Percentiles rank a stretch among this genome's conserved stretches.
phyloP scores from a whole-genome alignment of 1,140 invertebrate species.

The Solenopsis invicta region DNA sequence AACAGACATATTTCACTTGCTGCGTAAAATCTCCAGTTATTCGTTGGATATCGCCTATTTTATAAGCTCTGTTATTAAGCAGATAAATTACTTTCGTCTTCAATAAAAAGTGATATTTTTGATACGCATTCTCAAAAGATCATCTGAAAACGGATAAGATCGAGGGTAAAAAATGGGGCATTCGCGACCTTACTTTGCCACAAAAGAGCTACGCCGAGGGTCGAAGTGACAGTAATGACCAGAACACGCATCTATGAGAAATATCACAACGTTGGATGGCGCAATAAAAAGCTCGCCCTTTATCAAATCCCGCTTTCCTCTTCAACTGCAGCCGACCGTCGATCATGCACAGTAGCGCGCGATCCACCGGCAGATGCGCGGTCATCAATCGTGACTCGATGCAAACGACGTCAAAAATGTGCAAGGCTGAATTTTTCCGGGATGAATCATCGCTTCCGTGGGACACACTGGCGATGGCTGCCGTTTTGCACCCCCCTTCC shows the following conservation, averaged over 20 bases:
- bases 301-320: conserved; percentile 73
- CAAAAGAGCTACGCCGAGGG: conserved; percentile 25
- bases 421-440: conserved; percentile 72
- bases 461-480: conserved; percentile 50
- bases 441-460: conserved; percentile 74
- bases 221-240: conserved; percentile 33
- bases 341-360: conserved; percentile 68
- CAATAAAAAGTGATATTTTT: neutral
- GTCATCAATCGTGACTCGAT: conserved; percentile 70
- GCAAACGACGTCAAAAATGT: conserved; percentile 69
- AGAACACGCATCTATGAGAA: conserved; percentile 62
- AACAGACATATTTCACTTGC: neutral
- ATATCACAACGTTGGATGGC: conserved; percentile 60
- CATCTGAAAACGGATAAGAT: conserved; percentile 26
- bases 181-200: conserved; percentile 39
- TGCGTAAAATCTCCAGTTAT: neutral
- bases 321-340: conserved; percentile 72
- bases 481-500: conserved; percentile 44
- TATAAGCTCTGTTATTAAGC: neutral
- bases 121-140: neutral
- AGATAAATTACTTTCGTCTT: neutral
- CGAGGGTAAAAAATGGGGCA: conserved; percentile 27
- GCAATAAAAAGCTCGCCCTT: conserved; percentile 74
- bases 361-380: conserved; percentile 67
- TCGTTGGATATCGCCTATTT: neutral